Base-by-base conservation (phyloP, 1,140 invertebrate genomes). In the Bombus sylvicola region DNA sequence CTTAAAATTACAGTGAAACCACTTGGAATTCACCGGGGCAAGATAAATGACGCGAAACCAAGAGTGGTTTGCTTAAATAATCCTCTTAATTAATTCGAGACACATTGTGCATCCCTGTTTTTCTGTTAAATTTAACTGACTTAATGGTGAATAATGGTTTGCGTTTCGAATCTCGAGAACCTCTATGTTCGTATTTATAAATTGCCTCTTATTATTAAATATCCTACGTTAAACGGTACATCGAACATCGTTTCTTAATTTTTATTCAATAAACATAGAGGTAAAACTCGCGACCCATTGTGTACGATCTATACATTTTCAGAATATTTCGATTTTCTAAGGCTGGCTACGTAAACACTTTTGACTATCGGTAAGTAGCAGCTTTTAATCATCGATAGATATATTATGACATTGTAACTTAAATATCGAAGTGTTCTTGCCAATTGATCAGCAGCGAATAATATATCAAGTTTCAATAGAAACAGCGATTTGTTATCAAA, bases 1-100 rank as follows among this genome's bases (percentile, higher is more conserved):
- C 83, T 80, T 53, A 72, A 85, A 80, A 53, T 85, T 80, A 73
- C 83, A 80, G 68, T 5, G 68, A 31, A 41, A 37, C 31, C 39
- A n/a, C 76, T 64, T 43, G 47, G 68, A 64, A 80, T 59, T 73
- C 41, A 39, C 28, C 41, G 39, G 47, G 47, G 41, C 68, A 73
- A 73, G 76, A 80, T 72, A 73, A 64, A 85, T 73, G 83, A 80
- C 59, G 57, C 83, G 69, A 25, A 72, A 39, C 25, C 57, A 57
- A 47, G 53, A 62, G 15, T 28, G 39, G 31, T 37, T 34, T 28
- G 64, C 64, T 69, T 71, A 85, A 80, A 78, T 78, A 78, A 80
- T 62, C 66, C 53, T 72, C 77, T 72, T 80, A 79, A 84, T 84
- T 64, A 37, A 71, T 59, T 73, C 39, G 62, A 41, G 13, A 1